Base-by-base conservation (phyloP, 2,888 invertebrate species). In the Belgica antarctica region DNA sequence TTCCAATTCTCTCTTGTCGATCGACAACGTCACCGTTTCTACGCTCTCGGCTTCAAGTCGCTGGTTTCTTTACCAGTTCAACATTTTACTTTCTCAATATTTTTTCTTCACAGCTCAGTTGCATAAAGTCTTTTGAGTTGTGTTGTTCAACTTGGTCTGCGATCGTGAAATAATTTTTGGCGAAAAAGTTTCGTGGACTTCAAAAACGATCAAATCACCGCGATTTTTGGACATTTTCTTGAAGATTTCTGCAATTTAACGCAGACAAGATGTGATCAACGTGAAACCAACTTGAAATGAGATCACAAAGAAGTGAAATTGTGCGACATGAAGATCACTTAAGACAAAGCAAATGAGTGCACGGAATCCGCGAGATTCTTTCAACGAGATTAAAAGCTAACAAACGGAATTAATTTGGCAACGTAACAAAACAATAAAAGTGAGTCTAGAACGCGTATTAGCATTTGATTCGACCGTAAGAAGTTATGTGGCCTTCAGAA, bases 231-330 rank as follows among this genome's bases (percentile, higher is more conserved):
- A n/a, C n/a, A n/a, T n/a, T n/a, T n/a, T n/a, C n/a, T n/a, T n/a
- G n/a, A n/a, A n/a, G n/a, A n/a, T n/a, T n/a, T n/a, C n/a, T n/a
- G n/a, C n/a, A n/a, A n/a, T n/a, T n/a, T n/a, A n/a, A n/a, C n/a
- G n/a, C n/a, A n/a, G n/a, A n/a, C n/a, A n/a, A n/a, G n/a, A n/a
- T n/a, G n/a, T n/a, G n/a, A n/a, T n/a, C n/a, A n/a, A n/a, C n/a
- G n/a, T n/a, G n/a, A n/a, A n/a, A n/a, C n/a, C n/a, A 25, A 25
- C 7, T 61, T 12, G 34, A 36, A 65, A 65, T 65, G 65, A 65
- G 65, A 36, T 41, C 41, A 65, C n/a, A 2, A n/a, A 22, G 36
- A 65, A 65, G 65, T 65, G 65, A 65, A 65, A 65, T 46, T 41
- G 22, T 7, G 22, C 17, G 24, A 19, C n/a, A 57, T 57, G 2